These are phyloP conservation scores for Dinoponera quadriceps DNA, from an alignment of 1,140 invertebrate species.

Conservation along the genomic window DNA sequence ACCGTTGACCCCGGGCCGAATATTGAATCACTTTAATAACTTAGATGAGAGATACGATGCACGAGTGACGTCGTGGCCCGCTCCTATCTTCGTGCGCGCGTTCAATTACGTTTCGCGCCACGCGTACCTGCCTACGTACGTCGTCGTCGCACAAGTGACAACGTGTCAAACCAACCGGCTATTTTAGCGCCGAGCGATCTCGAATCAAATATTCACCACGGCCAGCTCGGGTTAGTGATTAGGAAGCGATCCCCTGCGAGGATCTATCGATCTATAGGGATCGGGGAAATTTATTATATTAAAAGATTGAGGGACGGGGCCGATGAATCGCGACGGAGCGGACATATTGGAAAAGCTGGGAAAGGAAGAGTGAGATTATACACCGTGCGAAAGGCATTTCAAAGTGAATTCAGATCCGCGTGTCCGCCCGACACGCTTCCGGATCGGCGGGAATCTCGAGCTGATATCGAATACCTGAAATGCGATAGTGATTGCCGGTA, in stretches of 20 bases:
- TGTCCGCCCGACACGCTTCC: not conserved
- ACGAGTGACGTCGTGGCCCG: conserved; percentile 22
- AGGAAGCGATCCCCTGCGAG: conserved; percentile 12
- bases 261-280: conserved; percentile 28
- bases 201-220: conserved; percentile 46
- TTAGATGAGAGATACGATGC: conserved; percentile 64
- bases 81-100: conserved; percentile 46
- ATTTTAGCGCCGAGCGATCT: conserved; percentile 22
- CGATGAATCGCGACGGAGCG: not conserved
- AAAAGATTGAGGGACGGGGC: not conserved
- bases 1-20: conserved; percentile 73
- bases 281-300: conserved; percentile 16
- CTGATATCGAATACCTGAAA: not conserved
- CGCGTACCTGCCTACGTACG: conserved; percentile 54
- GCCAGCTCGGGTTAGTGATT: not conserved
- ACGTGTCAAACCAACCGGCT: conserved; percentile 25
- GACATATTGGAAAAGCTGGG: not conserved
- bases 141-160: conserved; percentile 1
- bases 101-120: conserved; percentile 28
- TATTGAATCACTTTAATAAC: conserved; percentile 79
- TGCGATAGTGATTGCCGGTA: not conserved
- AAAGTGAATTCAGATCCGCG: not conserved
- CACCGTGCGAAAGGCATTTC: not conserved
- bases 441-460: not conserved
- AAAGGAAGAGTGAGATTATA: not conserved